Evolutionary conservation across 2,888 invertebrate genomes (phyloP).

Genomic region (Conops quadrifasciatus): DNA sequence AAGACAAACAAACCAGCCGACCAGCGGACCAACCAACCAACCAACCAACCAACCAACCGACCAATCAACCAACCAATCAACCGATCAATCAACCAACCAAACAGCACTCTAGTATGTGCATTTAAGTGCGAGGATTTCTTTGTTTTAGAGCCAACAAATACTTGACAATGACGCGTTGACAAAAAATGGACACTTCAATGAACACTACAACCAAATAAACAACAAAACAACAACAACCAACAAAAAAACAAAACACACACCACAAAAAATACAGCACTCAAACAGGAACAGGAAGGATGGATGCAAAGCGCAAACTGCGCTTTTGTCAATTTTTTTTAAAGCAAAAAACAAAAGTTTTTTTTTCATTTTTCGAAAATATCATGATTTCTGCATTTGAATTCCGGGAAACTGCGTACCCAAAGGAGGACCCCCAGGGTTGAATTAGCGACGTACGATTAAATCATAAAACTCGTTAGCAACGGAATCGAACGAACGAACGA

Average conservation of each 20-base stretch:
- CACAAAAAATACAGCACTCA: no score
- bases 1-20: conserved; percentile 38
- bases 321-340: conserved; percentile 23
- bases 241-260: no score
- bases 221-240: conserved; percentile 4
- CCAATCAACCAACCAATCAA: background rate
- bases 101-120: conserved; percentile 14
- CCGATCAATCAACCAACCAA: background rate
- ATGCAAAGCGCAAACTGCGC: conserved; percentile 35
- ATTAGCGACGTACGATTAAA: conserved; percentile 33
- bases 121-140: conserved; percentile 29
- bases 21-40: background rate
- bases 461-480: conserved; percentile 13
- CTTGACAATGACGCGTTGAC: conserved; percentile 2
- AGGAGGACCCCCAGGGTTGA: conserved; percentile 24
- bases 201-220: background rate
- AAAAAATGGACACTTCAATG: background rate
- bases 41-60: conserved; percentile 3
- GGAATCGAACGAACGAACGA: conserved; percentile 26
- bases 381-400: background rate
- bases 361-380: conserved; percentile 2
- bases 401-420: background rate
- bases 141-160: conserved; percentile 35
- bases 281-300: background rate
- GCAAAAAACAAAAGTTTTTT: conserved; percentile 15